phyloP scores from a whole-genome alignment of 2,888 invertebrate genomes.

The Antheraea yamamai region DNA sequence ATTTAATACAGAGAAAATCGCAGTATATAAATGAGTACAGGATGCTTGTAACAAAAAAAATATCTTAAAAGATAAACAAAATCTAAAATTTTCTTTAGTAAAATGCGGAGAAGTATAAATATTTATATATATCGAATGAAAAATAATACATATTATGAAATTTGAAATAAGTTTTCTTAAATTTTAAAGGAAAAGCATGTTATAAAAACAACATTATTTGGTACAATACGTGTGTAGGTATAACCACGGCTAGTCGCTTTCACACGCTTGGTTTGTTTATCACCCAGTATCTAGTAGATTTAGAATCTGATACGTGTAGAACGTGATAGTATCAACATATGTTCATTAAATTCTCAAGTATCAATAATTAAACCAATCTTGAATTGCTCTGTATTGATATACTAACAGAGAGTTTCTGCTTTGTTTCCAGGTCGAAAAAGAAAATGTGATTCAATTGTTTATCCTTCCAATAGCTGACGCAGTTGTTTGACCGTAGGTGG shows the following conservation, averaged over 20 bases:
- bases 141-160: neutral
- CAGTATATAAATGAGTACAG: neutral
- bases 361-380: too few relatives aligned
- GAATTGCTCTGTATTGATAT: neutral
- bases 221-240: too few relatives aligned
- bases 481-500: slow-evolving; percentile 28
- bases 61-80: neutral
- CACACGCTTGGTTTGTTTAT: too few relatives aligned
- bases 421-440: too few relatives aligned
- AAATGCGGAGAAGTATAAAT: neutral
- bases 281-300: too few relatives aligned
- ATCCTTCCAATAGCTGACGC: neutral
- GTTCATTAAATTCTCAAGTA: too few relatives aligned
- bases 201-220: too few relatives aligned
- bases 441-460: neutral
- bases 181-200: neutral
- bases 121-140: neutral
- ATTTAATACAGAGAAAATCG: too few relatives aligned
- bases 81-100: neutral
- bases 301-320: too few relatives aligned
- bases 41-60: neutral
- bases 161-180: neutral
- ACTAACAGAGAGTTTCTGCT: neutral
- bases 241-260: too few relatives aligned
- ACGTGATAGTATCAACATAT: too few relatives aligned